Evolutionary conservation across 1,140 invertebrate genomes (phyloP).

Genomic region (Heliconius congener): DNA sequence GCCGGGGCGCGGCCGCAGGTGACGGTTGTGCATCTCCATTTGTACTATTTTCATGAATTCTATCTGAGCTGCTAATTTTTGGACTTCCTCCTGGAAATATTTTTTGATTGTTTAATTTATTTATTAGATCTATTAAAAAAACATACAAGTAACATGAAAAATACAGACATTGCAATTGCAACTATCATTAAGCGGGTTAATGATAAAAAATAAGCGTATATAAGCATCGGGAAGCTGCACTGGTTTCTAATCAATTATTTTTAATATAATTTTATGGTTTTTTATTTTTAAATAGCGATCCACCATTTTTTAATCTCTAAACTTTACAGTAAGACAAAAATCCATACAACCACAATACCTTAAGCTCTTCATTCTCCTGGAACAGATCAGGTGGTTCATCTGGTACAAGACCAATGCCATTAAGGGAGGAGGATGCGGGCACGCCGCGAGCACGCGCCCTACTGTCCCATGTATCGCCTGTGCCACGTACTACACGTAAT

Average conservation of each 20-base stretch:
- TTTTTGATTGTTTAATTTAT: background rate
- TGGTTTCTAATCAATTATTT: no score
- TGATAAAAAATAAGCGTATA: no score
- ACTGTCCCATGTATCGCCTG: conserved; percentile 93
- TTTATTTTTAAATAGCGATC: no score
- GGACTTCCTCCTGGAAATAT: conserved; percentile 89
- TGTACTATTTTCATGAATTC: conserved; percentile 96
- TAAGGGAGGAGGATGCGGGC: conserved; percentile 91
- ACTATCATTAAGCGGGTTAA: no score
- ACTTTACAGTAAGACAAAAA: no score
- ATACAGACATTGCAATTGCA: no score
- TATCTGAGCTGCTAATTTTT: conserved; percentile 94
- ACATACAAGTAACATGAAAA: no score
- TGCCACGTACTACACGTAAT: conserved; percentile 88
- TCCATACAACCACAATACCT: conserved; percentile 79
- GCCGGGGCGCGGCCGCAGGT: conserved; percentile 90
- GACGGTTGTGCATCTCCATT: conserved; percentile 95
- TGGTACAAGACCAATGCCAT: conserved; percentile 89
- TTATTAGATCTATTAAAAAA: background rate
- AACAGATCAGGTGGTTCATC: conserved; percentile 92
- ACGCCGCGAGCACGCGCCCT: conserved; percentile 89
- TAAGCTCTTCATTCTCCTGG: conserved; percentile 95
- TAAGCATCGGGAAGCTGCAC: no score
- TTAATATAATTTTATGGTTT: no score
- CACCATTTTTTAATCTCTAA: no score